These are phyloP conservation scores for Dendroctonus valens DNA, from an alignment of 1,140 invertebrate genomes.

Conservation along the genomic window DNA sequence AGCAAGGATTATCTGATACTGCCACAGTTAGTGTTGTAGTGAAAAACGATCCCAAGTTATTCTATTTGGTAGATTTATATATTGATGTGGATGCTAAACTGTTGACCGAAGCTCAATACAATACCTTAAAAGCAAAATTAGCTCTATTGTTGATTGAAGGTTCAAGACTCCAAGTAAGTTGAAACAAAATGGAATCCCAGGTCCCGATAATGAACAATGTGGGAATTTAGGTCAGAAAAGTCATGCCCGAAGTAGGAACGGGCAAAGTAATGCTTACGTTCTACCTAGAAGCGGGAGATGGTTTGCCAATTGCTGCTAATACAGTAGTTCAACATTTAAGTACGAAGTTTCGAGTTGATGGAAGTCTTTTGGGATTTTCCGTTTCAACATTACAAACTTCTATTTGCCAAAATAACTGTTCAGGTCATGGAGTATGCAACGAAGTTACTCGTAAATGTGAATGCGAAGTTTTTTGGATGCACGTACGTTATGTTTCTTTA, in stretches of 20 bases:
- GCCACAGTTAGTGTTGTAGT: slow-evolving; percentile 85
- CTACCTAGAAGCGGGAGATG: slow-evolving; percentile 53
- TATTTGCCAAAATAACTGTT: slow-evolving; percentile 91
- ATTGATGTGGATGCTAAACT: slow-evolving; percentile 70
- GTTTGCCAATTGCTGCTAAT: slow-evolving; percentile 44
- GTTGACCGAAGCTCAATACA: slow-evolving; percentile 72
- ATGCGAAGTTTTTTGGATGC: slow-evolving; percentile 97
- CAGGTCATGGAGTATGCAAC: slow-evolving; percentile 87
- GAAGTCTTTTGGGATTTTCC: slow-evolving; percentile 68
- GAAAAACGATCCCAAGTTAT: slow-evolving; percentile 72
- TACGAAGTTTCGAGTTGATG: slow-evolving; percentile 67
- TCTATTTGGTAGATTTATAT: slow-evolving; percentile 77
- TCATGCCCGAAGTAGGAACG: slow-evolving; percentile 49
- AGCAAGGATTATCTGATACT: slow-evolving; percentile 76
- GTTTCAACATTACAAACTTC: slow-evolving; percentile 76
- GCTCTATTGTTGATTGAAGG: slow-evolving; percentile 60
- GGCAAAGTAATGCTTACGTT: slow-evolving; percentile 62
- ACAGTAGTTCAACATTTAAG: slow-evolving; percentile 54
- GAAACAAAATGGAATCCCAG: not conserved
- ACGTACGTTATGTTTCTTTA: slow-evolving; percentile 52
- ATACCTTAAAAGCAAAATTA: slow-evolving; percentile 72
- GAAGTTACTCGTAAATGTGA: slow-evolving; percentile 78
- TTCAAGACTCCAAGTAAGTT: slow-evolving; percentile 47
- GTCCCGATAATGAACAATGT: too few relatives aligned
- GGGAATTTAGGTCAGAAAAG: slow-evolving; percentile 43